Evolutionary conservation across 2,888 invertebrate genomes (phyloP).

Genomic region (Eurytoma californica): DNA sequence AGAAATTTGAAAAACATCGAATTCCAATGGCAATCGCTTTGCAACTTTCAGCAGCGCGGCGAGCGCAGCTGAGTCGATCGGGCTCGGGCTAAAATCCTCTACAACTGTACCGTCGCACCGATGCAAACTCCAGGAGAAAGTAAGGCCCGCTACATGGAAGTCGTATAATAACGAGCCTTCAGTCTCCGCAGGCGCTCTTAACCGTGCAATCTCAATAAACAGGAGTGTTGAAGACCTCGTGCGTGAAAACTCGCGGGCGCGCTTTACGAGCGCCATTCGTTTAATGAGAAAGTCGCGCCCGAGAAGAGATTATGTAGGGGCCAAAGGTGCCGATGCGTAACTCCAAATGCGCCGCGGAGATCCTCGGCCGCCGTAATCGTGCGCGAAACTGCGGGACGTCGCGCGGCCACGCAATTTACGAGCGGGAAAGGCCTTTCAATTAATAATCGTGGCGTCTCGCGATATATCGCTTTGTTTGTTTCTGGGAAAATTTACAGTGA

Average conservation of each 20-base stretch:
- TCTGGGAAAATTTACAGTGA: background rate
- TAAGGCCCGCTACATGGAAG: slow-evolving; percentile 4
- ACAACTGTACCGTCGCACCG: background rate
- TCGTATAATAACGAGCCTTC: slow-evolving; percentile 36
- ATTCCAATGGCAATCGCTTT: too few species aligned
- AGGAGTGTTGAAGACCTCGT: slow-evolving; percentile 46
- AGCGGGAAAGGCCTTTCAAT: slow-evolving; percentile 31
- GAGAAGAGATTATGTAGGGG: background rate
- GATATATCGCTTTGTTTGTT: slow-evolving; percentile 30
- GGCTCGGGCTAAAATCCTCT: background rate
- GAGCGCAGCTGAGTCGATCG: too few species aligned
- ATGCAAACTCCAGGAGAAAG: slow-evolving; percentile 23
- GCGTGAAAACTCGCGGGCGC: slow-evolving; percentile 45
- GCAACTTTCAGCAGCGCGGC: too few species aligned
- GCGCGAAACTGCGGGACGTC: background rate
- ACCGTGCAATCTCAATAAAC: slow-evolving; percentile 55
- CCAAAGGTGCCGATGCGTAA: slow-evolving; percentile 52
- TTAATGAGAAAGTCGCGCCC: slow-evolving; percentile 52
- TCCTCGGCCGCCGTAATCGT: background rate
- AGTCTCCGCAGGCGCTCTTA: slow-evolving; percentile 14
- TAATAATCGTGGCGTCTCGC: slow-evolving; percentile 25
- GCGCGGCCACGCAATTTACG: slow-evolving; percentile 15
- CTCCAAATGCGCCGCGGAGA: slow-evolving; percentile 18
- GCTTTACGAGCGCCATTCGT: slow-evolving; percentile 49
- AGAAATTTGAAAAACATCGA: too few species aligned